Evolutionary conservation across 1,140 invertebrate species (phyloP).

Genomic region (Diabrotica virgifera): DNA sequence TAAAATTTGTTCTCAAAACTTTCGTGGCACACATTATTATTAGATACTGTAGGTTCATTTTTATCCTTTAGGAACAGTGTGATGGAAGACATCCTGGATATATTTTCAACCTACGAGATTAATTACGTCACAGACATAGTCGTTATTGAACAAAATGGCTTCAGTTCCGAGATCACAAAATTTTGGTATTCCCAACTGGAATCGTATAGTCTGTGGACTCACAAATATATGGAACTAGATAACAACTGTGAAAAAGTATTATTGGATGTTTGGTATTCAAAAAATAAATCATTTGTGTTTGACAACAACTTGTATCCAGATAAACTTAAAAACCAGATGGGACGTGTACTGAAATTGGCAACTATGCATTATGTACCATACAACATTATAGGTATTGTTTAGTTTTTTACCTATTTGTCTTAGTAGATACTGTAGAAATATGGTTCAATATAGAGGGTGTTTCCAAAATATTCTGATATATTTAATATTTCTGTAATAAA

Average conservation of each 20-base stretch:
- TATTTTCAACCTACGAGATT: conserved; percentile 30
- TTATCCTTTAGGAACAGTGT: not conserved
- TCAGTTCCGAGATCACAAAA: too few relatives aligned
- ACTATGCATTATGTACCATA: conserved; percentile 38
- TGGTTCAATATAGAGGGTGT: too few relatives aligned
- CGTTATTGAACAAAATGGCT: conserved; percentile 11
- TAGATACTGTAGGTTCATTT: too few relatives aligned
- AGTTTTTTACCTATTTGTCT: too few relatives aligned
- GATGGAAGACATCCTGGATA: conserved; percentile 15
- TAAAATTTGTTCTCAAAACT: too few relatives aligned
- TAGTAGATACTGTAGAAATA: too few relatives aligned
- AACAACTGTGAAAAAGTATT: conserved; percentile 23
- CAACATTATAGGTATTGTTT: conserved; percentile 32
- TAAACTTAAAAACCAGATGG: conserved; percentile 36
- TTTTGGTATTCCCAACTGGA: not conserved
- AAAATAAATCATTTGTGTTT: conserved; percentile 31
- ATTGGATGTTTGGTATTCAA: conserved; percentile 35
- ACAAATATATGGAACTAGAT: conserved; percentile 31
- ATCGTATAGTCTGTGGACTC: conserved; percentile 29
- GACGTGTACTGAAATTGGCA: conserved; percentile 29
- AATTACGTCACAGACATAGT: conserved; percentile 31
- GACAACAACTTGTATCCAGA: conserved; percentile 35
- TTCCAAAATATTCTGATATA: too few relatives aligned
- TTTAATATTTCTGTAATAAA: too few relatives aligned
- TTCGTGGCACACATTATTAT: too few relatives aligned